Percentiles rank a stretch among this genome's conserved stretches.
Conservation (phyloP, 2,797 vertebrate genomes). For the Phoeniculus purpureus region DNA sequence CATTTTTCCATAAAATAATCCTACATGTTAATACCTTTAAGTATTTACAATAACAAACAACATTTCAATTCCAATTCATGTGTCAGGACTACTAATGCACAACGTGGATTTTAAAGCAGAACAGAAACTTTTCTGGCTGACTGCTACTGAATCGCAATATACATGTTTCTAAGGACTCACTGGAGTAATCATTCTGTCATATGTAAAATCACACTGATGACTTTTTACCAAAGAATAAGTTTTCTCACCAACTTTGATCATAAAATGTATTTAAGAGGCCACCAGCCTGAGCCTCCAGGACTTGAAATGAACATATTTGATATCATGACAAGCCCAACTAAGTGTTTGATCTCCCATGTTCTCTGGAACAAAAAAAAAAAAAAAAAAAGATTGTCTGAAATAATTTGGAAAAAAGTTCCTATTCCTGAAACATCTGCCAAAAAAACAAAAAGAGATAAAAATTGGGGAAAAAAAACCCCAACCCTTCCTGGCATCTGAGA, state of each 20-base stretch:
- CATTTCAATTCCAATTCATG: neutral
- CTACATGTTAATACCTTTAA: neutral
- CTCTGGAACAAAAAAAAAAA: neutral
- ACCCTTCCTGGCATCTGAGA: fast-evolving
- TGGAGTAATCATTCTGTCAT: neutral
- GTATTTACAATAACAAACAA: neutral
- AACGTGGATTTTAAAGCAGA: neutral
- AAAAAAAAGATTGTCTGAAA: neutral
- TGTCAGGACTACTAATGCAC: neutral
- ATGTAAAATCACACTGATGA: neutral
- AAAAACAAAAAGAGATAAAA: neutral
- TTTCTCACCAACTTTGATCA: neutral
- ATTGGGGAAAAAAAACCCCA: fast-evolving
- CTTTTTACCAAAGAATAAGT: neutral
- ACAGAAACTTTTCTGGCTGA: neutral
- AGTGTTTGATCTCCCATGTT: neutral
- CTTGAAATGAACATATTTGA: neutral
- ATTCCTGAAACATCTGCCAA: neutral
- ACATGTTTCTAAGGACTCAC: neutral
- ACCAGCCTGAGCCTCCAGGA: neutral
- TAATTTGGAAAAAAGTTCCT: neutral
- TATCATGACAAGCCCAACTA: neutral
- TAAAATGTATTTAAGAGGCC: neutral
- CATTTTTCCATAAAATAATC: neutral
- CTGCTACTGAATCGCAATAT: neutral